Conservation (phyloP, 2,113 vertebrate genomes). For the Pseudois nayaur region DNA sequence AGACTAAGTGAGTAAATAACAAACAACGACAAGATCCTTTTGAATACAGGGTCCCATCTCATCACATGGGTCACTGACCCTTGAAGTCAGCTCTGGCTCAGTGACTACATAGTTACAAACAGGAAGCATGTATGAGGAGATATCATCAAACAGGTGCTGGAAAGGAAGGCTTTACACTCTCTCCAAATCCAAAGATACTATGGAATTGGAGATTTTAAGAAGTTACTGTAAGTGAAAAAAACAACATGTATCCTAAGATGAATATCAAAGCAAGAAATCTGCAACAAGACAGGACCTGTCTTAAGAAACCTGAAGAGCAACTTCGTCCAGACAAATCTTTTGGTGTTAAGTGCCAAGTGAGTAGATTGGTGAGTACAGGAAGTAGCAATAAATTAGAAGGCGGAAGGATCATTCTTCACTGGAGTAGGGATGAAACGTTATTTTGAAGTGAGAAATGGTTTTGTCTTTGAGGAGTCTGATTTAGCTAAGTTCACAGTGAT, state of each 20-base stretch:
- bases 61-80: not conserved
- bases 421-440: not conserved
- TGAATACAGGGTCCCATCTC: not conserved
- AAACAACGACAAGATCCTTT: not conserved
- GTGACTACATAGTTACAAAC: not conserved
- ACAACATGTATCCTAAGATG: not conserved
- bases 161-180: not conserved
- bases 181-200: not conserved
- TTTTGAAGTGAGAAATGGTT: not conserved
- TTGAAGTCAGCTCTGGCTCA: not conserved
- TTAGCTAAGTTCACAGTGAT: not conserved
- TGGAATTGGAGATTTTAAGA: not conserved
- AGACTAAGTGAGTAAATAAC: not conserved
- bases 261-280: not conserved
- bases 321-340: not conserved
- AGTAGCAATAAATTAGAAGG: not conserved
- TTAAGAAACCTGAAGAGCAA: not conserved
- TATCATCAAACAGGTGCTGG: not conserved
- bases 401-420: not conserved
- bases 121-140: not conserved
- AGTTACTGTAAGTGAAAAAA: not conserved
- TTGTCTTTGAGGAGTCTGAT: not conserved
- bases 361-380: not conserved
- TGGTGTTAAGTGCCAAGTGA: not conserved
- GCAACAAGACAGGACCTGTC: not conserved